Evolutionary conservation across 2,113 vertebrate genomes (phyloP), one percentile per base, ranked within the genome.

Genomic region (Dunckerocampus dactyliophorus): DNA sequence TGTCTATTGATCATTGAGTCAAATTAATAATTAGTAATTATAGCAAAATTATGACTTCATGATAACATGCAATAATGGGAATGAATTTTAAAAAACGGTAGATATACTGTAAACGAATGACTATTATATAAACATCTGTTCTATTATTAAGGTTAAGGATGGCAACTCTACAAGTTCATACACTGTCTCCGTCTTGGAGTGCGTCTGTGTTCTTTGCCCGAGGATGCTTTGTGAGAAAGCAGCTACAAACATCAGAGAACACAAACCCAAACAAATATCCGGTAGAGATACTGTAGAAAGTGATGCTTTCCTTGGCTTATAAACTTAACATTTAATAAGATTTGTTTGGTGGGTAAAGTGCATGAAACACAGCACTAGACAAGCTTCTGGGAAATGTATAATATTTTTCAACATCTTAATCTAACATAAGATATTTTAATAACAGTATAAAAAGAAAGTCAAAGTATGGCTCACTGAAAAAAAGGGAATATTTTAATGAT

Each of bases 171-270:
- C 54, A 65, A 65, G 60, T 58, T 50, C 60, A 62, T 19, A 19
- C 24, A 49, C 37, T 75, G 76, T 67, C 63, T 62, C 62, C 65
- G 58, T 54, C 76, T 65, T 62, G 50, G 39, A 54, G 58, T 47
- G 56, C 15, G 49, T 64, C 74, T 79, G 65, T 74, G 24, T 65
- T 65, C 24, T 57, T 82, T 67, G 70, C 77, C 79, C 39, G 49
- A 59, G 73, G 77, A 76, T 22, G 42, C 52, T 59, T 76, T 75
- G 49, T 68, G 47, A 61, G 67, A 71, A 72, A 69, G 48, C 20
- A 77, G 68, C 67, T 72, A 50, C 37, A 76, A 71, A 75, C 10
- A 77, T 82, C 64, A 72, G 63, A 82, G 65, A 59, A 59, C 69
- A 67, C 46, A 76, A 46, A 57, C 62, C 59, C 64, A 65, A 81